These are phyloP conservation scores for Sula dactylatra DNA, from an alignment of 2,113 vertebrate species.

Conservation along the genomic window DNA sequence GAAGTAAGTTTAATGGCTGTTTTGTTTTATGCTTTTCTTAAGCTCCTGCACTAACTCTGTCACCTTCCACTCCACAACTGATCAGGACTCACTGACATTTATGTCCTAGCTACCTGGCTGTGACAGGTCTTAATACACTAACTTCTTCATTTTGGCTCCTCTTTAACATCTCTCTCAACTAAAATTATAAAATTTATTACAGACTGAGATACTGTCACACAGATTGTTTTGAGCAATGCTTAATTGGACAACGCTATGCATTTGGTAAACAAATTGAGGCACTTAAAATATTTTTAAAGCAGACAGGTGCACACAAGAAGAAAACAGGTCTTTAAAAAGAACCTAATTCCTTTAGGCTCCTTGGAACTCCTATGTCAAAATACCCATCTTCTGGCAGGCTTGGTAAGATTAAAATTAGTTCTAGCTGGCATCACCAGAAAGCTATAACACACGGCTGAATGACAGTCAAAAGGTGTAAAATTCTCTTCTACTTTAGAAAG, in stretches of 20 bases:
- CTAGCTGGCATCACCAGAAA: conserved; percentile 49
- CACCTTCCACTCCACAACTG: neutral
- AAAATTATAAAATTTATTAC: neutral
- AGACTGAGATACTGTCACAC: neutral
- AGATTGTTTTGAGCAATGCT: neutral
- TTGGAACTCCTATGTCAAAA: conserved; percentile 23
- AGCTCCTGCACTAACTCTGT: neutral
- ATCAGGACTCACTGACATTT: neutral
- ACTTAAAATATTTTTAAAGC: neutral
- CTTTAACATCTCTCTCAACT: neutral
- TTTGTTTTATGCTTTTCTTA: conserved; percentile 36
- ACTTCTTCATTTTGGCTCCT: neutral
- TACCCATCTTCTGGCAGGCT: neutral
- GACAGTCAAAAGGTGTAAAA: conserved; percentile 49
- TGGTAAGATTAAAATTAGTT: conserved; percentile 50
- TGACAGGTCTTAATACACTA: neutral
- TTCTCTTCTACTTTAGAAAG: conserved; percentile 18
- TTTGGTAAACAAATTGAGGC: neutral
- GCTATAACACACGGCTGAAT: conserved; percentile 6
- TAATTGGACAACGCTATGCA: neutral
- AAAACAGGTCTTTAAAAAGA: neutral
- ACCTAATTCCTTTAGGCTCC: neutral
- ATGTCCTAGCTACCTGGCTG: neutral
- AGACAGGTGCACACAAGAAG: neutral
- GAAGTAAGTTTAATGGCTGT: conserved; percentile 53